Conservation (phyloP, 2,113 vertebrate species). For the Brachypteracias leptosomus region DNA sequence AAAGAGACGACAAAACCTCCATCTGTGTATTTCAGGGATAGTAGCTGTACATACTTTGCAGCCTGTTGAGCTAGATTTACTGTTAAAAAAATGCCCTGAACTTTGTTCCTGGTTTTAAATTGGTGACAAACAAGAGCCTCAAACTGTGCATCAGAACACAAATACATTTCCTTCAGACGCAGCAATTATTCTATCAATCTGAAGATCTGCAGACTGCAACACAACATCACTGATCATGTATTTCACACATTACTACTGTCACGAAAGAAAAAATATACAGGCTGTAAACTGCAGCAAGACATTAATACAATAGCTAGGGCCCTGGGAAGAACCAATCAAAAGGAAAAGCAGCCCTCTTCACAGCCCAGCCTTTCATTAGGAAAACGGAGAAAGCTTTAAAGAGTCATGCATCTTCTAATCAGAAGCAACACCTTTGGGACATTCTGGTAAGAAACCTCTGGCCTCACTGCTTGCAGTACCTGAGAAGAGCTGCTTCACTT, state of each 20-base stretch:
- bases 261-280: background rate
- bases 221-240: accelerated
- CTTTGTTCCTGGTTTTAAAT: background rate
- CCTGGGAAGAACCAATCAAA: background rate
- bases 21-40: background rate
- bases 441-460: background rate
- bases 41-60: background rate
- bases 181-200: background rate
- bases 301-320: background rate
- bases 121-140: background rate
- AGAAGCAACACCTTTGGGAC: background rate
- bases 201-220: background rate
- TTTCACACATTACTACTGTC: background rate
- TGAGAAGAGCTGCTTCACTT: background rate
- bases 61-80: background rate
- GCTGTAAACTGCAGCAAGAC: background rate
- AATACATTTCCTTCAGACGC: background rate
- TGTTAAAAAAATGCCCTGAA: background rate
- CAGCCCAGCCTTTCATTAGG: background rate
- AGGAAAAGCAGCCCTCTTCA: background rate
- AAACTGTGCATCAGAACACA: background rate
- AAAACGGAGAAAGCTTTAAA: background rate
- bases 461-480: background rate
- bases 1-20: background rate
- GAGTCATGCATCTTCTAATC: background rate